These are phyloP conservation scores for Rhegmatorhina hoffmannsi DNA, from an alignment of 2,113 vertebrate genomes.

Conservation along the genomic window DNA sequence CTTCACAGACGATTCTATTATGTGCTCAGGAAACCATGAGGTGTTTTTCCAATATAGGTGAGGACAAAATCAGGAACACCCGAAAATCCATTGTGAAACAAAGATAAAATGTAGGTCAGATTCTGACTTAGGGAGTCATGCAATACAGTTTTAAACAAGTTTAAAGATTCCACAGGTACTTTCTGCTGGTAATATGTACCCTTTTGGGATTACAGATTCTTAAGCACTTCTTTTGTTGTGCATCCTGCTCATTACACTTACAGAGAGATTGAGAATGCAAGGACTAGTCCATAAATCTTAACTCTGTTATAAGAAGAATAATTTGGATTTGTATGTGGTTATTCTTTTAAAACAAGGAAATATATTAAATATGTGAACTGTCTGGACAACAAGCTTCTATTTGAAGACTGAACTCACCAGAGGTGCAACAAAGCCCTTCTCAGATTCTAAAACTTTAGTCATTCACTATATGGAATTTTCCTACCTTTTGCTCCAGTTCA, in stretches of 20 bases:
- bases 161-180: conserved; percentile 4
- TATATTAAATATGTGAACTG: not conserved
- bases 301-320: not conserved
- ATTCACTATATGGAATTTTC: not conserved
- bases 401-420: not conserved
- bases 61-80: not conserved
- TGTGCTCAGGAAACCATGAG: not conserved
- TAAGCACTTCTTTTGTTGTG: not conserved
- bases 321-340: not conserved
- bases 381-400: not conserved
- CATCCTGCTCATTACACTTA: not conserved
- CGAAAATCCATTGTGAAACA: conserved; percentile 27
- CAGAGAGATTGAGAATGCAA: not conserved
- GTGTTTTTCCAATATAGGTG: not conserved
- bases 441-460: not conserved
- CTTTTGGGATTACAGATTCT: not conserved
- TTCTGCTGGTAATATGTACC: not conserved
- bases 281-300: not conserved
- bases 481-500: not conserved
- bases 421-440: not conserved
- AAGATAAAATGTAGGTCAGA: conserved; percentile 33
- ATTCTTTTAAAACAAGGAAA: not conserved
- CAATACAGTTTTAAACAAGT: not conserved
- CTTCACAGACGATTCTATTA: not conserved
- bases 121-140: not conserved